Conservation (phyloP, 2,113 vertebrate species). For the Astatoreochromis straeleni region DNA sequence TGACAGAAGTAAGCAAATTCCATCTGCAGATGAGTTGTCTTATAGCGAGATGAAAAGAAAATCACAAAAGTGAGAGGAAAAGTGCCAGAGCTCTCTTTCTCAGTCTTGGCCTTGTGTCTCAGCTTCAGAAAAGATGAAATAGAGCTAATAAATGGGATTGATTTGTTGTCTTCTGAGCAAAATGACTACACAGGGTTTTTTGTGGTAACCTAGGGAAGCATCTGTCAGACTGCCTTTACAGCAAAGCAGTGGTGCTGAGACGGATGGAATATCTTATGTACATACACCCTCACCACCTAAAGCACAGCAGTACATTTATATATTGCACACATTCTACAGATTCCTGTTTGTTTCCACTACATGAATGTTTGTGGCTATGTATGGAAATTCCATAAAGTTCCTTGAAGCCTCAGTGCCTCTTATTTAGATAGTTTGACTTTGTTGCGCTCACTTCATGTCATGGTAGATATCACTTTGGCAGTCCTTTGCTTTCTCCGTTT, state of each 20-base stretch:
- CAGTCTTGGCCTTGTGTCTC: not conserved
- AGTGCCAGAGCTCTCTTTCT: conserved; percentile 11
- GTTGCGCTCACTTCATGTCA: conserved; percentile 43
- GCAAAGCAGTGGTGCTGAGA: not conserved
- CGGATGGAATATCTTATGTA: not conserved
- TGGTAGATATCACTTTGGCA: conserved; percentile 59
- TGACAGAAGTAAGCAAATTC: conserved; percentile 56
- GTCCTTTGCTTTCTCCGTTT: conserved; percentile 50
- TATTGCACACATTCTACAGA: not conserved
- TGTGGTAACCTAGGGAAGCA: not conserved
- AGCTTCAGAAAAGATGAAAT: conserved; percentile 26
- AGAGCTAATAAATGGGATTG: conserved; percentile 23
- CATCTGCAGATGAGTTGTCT: conserved; percentile 49
- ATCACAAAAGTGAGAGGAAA: conserved; percentile 42
- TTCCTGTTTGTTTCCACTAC: not conserved
- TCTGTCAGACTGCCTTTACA: not conserved
- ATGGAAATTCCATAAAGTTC: conserved; percentile 9
- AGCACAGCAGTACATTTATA: not conserved
- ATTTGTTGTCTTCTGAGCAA: conserved; percentile 29
- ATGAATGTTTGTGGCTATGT: not conserved
- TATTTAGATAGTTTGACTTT: conserved; percentile 55
- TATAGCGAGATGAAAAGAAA: conserved; percentile 58
- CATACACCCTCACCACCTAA: not conserved
- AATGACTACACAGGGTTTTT: not conserved
- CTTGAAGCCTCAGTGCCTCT: conserved; percentile 17